phyloP scores from a whole-genome alignment of 2,113 vertebrate genomes.

The Catharus bicknelli region DNA sequence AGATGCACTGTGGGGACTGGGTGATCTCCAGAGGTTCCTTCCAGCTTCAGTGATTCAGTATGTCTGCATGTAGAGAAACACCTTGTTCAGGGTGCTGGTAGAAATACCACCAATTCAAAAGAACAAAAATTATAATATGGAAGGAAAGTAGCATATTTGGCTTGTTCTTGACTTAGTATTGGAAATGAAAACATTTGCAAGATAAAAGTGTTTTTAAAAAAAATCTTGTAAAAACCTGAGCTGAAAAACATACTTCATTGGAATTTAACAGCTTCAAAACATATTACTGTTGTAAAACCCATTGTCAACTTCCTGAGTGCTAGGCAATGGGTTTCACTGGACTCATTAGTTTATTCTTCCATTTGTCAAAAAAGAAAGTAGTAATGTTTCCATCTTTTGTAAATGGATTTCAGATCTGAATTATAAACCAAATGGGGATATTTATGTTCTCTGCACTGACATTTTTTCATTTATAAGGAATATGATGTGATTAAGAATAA shows the following conservation, averaged over 20 bases:
- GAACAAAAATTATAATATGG: not conserved
- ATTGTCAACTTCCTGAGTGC: too few species aligned
- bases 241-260: not conserved
- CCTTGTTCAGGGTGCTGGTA: not conserved
- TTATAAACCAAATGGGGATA: not conserved
- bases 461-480: not conserved
- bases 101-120: not conserved
- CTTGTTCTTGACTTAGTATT: not conserved
- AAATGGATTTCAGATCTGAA: not conserved
- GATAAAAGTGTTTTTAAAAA: not conserved
- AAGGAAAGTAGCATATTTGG: not conserved
- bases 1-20: fast-evolving
- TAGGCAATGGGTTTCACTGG: not conserved
- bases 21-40: not conserved
- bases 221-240: not conserved
- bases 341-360: not conserved
- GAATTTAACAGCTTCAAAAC: not conserved
- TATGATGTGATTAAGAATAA: not conserved
- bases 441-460: not conserved
- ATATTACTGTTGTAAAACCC: not conserved
- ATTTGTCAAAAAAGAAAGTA: not conserved
- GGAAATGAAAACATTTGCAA: not conserved
- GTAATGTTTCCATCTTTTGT: not conserved
- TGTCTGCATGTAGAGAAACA: not conserved
- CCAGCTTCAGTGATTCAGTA: not conserved